Evolutionary conservation across 2,113 vertebrate genomes (phyloP), one percentile per base, ranked within the genome.

Genomic region (Calidris pygmaea): DNA sequence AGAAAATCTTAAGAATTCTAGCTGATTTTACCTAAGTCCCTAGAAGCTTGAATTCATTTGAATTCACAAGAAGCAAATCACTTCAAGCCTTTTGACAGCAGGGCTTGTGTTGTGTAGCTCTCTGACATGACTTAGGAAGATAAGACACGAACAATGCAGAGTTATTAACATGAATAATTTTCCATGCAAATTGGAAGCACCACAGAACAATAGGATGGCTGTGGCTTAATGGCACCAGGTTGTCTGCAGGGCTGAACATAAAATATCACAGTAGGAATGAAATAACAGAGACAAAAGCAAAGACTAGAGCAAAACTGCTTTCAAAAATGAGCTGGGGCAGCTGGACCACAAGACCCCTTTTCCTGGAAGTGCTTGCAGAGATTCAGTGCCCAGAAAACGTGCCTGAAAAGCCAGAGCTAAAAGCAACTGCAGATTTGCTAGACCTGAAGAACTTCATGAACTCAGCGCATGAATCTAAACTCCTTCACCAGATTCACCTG

Each of bases 161-260:
- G 71, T 90, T 94, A 89, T 90, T 94, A 95, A 90, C 67, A 35
- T 83, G 95, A 93, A 78, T 96, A 80, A 95, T 93, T 90, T 89
- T 77, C 67, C 60, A 75, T 95, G 88, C 85, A 94, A 95, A 95
- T 90, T 90, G 55, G 92, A 93, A 92, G 72, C 37, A 74, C 55
- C 2, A 8, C 60, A 59, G 65, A 91, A 95, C 75, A 96, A 77
- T 86, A 24, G 30, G 32, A 74, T 74, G 50, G 81, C 41, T 85
- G 67, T 39, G 66, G 67, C 45, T 90, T 90, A 80, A 83, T 47
- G 59, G 72, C 85, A 88, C 78, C 67, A 52, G 75, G 47, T 86
- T 93, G 78, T 90, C 63, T 86, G 79, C 65, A 56, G 37, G 23
- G 52, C 19, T 90, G 72, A 88, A 37, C 71, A 35, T 16, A 80